These are phyloP conservation scores for Corbicula japonica DNA, from an alignment of 2,888 invertebrate species.

Conservation along the genomic window DNA sequence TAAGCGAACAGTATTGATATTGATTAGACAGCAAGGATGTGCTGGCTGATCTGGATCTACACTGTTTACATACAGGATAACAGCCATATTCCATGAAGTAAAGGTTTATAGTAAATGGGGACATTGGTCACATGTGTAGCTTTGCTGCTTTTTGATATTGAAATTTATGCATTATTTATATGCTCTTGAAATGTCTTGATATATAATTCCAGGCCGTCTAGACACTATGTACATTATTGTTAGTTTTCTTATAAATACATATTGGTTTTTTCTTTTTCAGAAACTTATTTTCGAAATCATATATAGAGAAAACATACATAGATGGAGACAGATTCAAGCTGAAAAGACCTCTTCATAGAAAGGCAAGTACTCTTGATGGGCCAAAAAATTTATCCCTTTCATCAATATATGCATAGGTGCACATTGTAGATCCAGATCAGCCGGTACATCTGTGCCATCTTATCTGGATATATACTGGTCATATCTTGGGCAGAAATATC, in stretches of 20 bases:
- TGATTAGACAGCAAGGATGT: too few species aligned
- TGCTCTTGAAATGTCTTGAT: neutral
- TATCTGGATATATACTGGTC: neutral
- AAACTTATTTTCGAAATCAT: conserved; percentile 75
- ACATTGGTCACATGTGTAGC: neutral
- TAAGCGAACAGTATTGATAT: too few species aligned
- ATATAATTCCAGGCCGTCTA: neutral
- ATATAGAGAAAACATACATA: conserved; percentile 70
- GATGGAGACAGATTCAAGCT: conserved; percentile 39
- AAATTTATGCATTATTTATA: neutral
- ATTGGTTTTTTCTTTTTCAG: conserved; percentile 65
- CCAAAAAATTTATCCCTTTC: neutral
- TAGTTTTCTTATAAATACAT: neutral
- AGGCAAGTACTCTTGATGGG: conserved; percentile 38
- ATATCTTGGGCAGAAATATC: neutral
- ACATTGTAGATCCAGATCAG: neutral
- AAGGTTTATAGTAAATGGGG: neutral
- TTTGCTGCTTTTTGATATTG: neutral
- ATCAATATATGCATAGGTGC: neutral
- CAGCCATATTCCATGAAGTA: neutral
- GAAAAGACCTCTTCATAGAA: conserved; percentile 57
- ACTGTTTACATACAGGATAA: too few species aligned
- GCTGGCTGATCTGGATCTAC: too few species aligned
- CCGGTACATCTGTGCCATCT: neutral
- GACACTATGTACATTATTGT: neutral